phyloP scores from a whole-genome alignment of 2,113 vertebrate genomes.

The Myiozetetes cayanensis region DNA sequence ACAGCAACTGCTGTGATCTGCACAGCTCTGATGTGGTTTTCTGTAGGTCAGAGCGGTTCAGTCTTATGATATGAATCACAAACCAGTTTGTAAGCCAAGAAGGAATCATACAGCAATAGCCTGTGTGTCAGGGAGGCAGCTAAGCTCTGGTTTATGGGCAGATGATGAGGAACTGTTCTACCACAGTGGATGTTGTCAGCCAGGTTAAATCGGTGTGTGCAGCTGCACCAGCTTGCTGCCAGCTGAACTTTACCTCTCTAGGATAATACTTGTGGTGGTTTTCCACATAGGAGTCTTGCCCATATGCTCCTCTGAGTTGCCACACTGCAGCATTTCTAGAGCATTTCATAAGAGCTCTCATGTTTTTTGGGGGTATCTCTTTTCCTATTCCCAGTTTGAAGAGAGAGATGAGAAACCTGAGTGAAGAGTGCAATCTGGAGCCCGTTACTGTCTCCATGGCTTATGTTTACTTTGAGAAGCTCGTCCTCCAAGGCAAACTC shows the following conservation, averaged over 20 bases:
- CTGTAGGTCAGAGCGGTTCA: not conserved
- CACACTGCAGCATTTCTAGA: not conserved
- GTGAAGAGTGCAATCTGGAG: constrained; percentile 89
- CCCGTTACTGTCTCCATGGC: constrained; percentile 93
- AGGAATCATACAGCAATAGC: not conserved
- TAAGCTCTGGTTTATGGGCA: not conserved
- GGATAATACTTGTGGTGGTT: not conserved
- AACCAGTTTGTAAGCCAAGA: not conserved
- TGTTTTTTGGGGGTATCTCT: not conserved
- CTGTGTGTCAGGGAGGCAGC: not conserved
- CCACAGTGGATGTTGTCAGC: not conserved
- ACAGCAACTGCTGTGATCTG: not conserved
- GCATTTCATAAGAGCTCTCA: not conserved
- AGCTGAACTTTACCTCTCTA: not conserved
- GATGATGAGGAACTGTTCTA: not conserved
- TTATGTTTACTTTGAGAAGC: constrained; percentile 98
- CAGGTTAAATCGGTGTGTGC: not conserved
- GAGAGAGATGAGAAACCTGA: constrained; percentile 88
- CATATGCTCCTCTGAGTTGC: not conserved
- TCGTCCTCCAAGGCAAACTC: constrained; percentile 92
- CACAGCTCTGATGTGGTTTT: not conserved
- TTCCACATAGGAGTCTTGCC: not conserved
- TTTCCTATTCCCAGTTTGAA: constrained; percentile 80
- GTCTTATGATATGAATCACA: not conserved
- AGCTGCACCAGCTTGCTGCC: constrained; percentile 8